Percentiles rank a stretch among this genome's conserved stretches.
phyloP scores from a whole-genome alignment of 1,140 invertebrate species.

The Pachypsylla venusta region DNA sequence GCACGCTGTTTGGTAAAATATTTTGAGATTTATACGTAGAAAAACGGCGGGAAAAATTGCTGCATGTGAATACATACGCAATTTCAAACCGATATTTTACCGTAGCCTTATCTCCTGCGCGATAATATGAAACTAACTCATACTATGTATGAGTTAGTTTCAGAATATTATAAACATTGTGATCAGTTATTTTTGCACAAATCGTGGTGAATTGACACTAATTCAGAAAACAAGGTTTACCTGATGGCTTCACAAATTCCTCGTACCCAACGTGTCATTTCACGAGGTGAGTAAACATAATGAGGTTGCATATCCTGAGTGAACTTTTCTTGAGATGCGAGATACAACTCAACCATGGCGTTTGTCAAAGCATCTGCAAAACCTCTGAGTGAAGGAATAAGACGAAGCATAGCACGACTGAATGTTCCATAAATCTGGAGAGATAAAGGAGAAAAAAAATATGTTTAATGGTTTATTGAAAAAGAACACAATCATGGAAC shows the following conservation, averaged over 20 bases:
- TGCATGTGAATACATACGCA: too few species aligned
- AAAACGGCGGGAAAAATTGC: too few species aligned
- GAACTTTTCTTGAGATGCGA: constrained; percentile 91
- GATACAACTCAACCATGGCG: constrained; percentile 98
- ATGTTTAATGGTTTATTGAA: constrained; percentile 13
- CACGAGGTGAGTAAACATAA: constrained; percentile 98
- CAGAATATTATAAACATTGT: background rate
- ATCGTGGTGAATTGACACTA: background rate
- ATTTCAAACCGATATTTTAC: too few species aligned
- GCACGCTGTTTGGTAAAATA: too few species aligned
- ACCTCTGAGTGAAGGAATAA: constrained; percentile 74
- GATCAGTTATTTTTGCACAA: background rate
- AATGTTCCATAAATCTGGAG: constrained; percentile 92
- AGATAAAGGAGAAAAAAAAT: constrained; percentile 15
- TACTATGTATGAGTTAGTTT: too few species aligned
- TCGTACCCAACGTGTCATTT: constrained; percentile 98
- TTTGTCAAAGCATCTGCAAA: constrained; percentile 94
- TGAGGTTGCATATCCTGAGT: constrained; percentile 99
- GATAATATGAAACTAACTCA: too few species aligned
- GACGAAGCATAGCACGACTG: constrained; percentile 87
- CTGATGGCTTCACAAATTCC: constrained; percentile 97
- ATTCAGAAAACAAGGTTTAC: too few species aligned
- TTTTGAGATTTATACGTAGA: too few species aligned
- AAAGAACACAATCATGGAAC: constrained; percentile 7
- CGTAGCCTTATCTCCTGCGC: too few species aligned